Evolutionary conservation across 2,888 invertebrate species (phyloP).

Genomic region (Acleris laterana): DNA sequence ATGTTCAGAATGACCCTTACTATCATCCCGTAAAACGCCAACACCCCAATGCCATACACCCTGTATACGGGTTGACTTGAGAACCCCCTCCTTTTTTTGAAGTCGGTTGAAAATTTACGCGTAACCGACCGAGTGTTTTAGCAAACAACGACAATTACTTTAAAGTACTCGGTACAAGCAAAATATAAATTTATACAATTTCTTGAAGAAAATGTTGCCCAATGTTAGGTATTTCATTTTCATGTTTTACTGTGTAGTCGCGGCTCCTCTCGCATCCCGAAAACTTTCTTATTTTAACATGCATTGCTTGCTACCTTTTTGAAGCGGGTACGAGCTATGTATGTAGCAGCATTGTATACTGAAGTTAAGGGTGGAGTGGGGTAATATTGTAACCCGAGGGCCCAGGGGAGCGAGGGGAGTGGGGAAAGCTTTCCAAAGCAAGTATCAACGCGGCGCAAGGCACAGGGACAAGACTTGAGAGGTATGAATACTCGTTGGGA

Average conservation of each 20-base stretch:
- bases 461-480: neutral
- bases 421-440: constrained; percentile 23
- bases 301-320: neutral
- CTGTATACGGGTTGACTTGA: no score
- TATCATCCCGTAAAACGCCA: no score
- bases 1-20: no score
- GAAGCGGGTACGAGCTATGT: neutral
- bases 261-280: neutral
- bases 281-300: constrained; percentile 2
- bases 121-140: no score
- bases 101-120: no score
- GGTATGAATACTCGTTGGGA: neutral
- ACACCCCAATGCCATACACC: no score
- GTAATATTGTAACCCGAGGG: neutral
- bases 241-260: neutral
- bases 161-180: no score
- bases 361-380: constrained; percentile 10
- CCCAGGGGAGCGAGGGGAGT: neutral
- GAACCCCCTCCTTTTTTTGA: no score
- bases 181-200: neutral
- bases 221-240: constrained; percentile 21
- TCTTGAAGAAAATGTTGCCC: constrained; percentile 3
- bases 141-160: no score
- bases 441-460: constrained; percentile 18
- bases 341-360: constrained; percentile 1